phyloP scores from a whole-genome alignment of 2,888 invertebrate species.

The Ophion ellenae region DNA sequence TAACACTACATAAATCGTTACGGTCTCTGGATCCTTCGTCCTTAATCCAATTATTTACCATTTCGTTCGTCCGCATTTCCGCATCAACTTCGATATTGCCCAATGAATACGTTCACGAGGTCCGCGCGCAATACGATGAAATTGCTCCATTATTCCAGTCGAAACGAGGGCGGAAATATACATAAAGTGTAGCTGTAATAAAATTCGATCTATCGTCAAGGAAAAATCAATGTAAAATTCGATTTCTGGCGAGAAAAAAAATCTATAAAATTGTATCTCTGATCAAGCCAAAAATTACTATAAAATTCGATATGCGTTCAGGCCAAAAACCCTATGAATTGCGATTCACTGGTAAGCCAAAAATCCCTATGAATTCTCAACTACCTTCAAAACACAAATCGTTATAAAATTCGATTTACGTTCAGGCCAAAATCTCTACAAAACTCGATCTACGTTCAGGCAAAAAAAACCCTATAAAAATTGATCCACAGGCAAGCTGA shows the following conservation, averaged over 20 bases:
- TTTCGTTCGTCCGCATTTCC: slow-evolving; percentile 43
- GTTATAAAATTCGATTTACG: background rate
- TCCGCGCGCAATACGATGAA: slow-evolving; percentile 15
- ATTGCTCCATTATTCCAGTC: slow-evolving; percentile 38
- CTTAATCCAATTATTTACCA: slow-evolving; percentile 79
- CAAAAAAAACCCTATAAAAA: too few species aligned
- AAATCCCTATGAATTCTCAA: too few species aligned
- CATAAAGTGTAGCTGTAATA: background rate
- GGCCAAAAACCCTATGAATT: too few species aligned
- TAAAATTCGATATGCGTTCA: too few species aligned
- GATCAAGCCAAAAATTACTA: too few species aligned
- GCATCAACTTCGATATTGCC: slow-evolving; percentile 19
- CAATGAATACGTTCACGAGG: background rate
- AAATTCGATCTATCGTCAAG: background rate
- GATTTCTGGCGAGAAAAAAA: too few species aligned
- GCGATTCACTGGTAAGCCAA: too few species aligned
- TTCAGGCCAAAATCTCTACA: too few species aligned
- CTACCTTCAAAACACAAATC: background rate
- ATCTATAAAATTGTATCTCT: too few species aligned
- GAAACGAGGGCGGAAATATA: background rate
- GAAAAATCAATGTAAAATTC: background rate
- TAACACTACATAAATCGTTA: slow-evolving; percentile 83
- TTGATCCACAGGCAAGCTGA: too few species aligned
- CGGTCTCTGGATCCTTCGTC: slow-evolving; percentile 76
- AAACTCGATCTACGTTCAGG: too few species aligned